Percentiles rank a stretch among this genome's conserved stretches.
phyloP scores from a whole-genome alignment of 2,797 vertebrate genomes.

The Limnodromus scolopaceus region DNA sequence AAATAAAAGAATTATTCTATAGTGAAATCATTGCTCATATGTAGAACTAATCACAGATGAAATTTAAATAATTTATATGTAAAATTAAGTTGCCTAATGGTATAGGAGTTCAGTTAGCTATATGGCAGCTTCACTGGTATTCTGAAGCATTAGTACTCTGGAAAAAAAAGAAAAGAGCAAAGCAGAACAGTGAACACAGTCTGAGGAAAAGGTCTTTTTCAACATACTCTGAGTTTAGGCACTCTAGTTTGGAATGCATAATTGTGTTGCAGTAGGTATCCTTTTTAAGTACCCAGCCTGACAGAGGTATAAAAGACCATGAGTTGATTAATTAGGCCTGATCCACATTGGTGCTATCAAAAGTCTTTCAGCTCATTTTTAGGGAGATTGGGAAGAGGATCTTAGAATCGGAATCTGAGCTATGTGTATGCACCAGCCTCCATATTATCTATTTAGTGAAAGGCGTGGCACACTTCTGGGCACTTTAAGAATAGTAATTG shows the following conservation, averaged over 20 bases:
- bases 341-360: background rate
- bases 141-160: slow-evolving; percentile 17
- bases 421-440: background rate
- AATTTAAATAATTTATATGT: slow-evolving; percentile 76
- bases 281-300: background rate
- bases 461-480: background rate
- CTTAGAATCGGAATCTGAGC: background rate
- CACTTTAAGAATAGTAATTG: background rate
- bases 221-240: background rate
- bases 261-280: background rate
- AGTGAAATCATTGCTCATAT: slow-evolving; percentile 56
- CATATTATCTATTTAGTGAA: background rate
- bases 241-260: background rate
- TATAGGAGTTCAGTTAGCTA: slow-evolving; percentile 1
- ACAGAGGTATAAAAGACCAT: background rate
- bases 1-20: slow-evolving; percentile 69
- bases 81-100: slow-evolving; percentile 71
- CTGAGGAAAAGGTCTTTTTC: background rate
- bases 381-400: background rate
- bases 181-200: background rate
- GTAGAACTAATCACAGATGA: slow-evolving; percentile 63
- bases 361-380: background rate
- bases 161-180: background rate
- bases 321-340: background rate
- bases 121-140: slow-evolving; percentile 41